These are phyloP conservation scores for Tinea semifulvella DNA, from an alignment of 2,888 invertebrate genomes.

Conservation along the genomic window DNA sequence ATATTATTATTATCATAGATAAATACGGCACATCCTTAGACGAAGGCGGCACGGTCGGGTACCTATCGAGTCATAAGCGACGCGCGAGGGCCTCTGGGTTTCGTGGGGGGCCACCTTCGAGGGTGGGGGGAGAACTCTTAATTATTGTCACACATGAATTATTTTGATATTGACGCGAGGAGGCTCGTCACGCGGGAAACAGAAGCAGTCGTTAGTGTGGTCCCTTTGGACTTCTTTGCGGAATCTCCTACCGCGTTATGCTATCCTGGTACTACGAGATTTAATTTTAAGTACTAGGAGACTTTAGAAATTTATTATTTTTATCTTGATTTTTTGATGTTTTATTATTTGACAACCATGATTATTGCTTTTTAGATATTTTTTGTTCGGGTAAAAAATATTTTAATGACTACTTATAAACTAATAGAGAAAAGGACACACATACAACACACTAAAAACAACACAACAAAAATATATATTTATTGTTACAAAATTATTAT, in stretches of 20 bases:
- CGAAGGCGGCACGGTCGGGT: constrained; percentile 20
- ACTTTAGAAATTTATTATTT: too few species aligned
- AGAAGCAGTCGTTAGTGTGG: constrained; percentile 23
- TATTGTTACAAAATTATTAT: too few species aligned
- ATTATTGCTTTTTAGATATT: too few species aligned
- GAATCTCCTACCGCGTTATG: constrained; percentile 20
- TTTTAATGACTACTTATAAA: too few species aligned
- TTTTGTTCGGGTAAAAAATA: too few species aligned
- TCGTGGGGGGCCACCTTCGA: constrained; percentile 27
- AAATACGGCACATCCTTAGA: neutral
- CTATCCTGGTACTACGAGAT: constrained; percentile 22
- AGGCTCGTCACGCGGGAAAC: constrained; percentile 18
- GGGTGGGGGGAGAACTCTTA: constrained; percentile 39
- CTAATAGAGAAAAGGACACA: too few species aligned
- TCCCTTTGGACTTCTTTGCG: constrained; percentile 28
- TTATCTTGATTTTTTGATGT: too few species aligned
- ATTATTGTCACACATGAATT: constrained; percentile 63
- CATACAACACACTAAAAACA: too few species aligned
- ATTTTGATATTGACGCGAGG: constrained; percentile 52
- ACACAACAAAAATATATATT: too few species aligned
- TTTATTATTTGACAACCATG: too few species aligned
- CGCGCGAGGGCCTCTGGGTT: constrained; percentile 32
- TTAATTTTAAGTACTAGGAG: too few species aligned
- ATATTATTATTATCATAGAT: too few species aligned
- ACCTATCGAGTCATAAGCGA: constrained; percentile 26